Evolutionary conservation across 2,113 vertebrate genomes (phyloP).

Genomic region (Edolisoma coerulescens): DNA sequence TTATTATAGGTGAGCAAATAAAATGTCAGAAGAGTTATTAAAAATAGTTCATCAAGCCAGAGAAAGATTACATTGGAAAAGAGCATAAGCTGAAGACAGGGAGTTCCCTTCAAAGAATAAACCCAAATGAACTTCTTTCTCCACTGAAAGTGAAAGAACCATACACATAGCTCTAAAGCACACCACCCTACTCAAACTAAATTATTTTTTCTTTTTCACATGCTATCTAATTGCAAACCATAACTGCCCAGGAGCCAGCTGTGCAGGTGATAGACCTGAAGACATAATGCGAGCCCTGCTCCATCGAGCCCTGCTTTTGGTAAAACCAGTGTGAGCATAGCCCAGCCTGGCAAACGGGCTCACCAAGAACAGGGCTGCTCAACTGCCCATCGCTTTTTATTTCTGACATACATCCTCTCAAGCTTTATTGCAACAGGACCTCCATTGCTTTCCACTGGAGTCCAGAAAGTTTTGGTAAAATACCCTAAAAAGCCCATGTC

Average conservation of each 20-base stretch:
- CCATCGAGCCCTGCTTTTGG: not conserved
- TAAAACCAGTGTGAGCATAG: not conserved
- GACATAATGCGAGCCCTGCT: not conserved
- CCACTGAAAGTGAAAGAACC: not conserved
- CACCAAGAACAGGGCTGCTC: not conserved
- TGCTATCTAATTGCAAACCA: not conserved
- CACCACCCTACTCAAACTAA: not conserved
- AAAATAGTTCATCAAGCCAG: not conserved
- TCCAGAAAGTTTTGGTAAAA: not conserved
- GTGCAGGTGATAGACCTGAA: not conserved
- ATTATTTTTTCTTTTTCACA: not conserved
- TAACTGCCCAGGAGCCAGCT: not conserved
- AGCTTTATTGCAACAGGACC: not conserved
- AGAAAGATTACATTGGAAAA: not conserved
- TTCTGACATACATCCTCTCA: not conserved
- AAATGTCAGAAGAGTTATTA: not conserved
- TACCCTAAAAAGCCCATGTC: too few relatives aligned
- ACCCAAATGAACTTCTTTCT: not conserved
- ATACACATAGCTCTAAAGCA: not conserved
- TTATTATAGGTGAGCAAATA: constrained; percentile 74
- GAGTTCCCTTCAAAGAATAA: not conserved
- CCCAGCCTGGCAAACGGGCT: not conserved
- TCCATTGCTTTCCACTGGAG: not conserved
- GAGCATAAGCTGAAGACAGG: not conserved
- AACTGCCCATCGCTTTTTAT: not conserved